Base-by-base conservation (phyloP, 2,888 invertebrate genomes). In the Hemicrepidius hirtus region DNA sequence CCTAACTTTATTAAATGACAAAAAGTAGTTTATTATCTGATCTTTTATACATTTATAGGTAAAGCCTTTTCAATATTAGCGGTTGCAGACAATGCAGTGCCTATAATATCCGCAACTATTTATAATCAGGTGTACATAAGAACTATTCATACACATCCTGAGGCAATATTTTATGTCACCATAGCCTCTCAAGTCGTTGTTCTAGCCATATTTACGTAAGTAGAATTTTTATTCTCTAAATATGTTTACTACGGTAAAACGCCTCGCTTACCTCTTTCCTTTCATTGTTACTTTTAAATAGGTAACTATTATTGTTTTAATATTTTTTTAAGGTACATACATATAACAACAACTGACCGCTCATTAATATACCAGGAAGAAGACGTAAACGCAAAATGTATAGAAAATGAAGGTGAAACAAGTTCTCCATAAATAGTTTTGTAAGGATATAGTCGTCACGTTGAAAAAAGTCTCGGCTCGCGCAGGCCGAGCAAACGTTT, bases 21-120 rank as follows among this genome's bases (percentile, higher is more conserved):
- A 6, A 5, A 32, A 9, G 9, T 24, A 24, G 24, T 3, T 3
- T 24, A 32, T 32, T 32, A 32, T 16, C 4, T 41, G 6, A 41
- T 35, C 2, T 13, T 16, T 13, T 35, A 3, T 53, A 28, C 2
- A 20, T 37, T 73, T 70, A 9, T 84, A 93, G 93, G 93, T 32
- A 94, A 94, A 83, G 91, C 93, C 0, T 94, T 94, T 82, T 92
- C 95, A 0, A 88, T 95, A 74, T 86, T 95, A 6, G 91, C 94
- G 0, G 94, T 94, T 0, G 94, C 94, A 83, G 95, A 95, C 82
- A 95, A 94, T 82, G 93, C 94, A 0, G 92, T 94, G 41, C 94
- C 93, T 0, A 88, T 95, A 80, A 88, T 95, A 69, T 94, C 94
- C 3, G 92, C 94, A 0, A 88, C 92, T 1, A 86, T 93, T 44